Base-by-base conservation (phyloP, 1,140 invertebrate genomes). In the Orius insidiosus region DNA sequence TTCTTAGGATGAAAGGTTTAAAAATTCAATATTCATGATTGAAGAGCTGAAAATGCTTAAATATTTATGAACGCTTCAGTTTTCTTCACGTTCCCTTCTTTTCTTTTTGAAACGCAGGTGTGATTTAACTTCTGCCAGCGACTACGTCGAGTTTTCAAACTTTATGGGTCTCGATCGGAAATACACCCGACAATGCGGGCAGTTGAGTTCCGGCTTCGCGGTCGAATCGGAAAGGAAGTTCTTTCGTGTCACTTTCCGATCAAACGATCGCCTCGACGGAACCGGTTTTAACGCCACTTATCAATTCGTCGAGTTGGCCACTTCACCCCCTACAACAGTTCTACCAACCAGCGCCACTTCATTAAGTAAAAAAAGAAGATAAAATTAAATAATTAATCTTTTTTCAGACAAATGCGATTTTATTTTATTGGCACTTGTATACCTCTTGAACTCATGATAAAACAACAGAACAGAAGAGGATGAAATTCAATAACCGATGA, bases 101-200 rank as follows among this genome's bases (percentile, higher is more conserved):
- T 35, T 37, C 45, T 50, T 56, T 54, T 63, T n/a, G n/a, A n/a
- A n/a, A n/a, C 64, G 16, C 63, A 93, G 88, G 52, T 94, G 89
- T 60, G 80, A 85, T 56, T 77, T 80, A 38, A 69, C 76, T 35
- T 84, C 85, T 8, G 80, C 85, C 2, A 93, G 87, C 56, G 90
- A 95, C 63, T 94, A 82, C 61, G 79, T 95, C 30, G 86, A 93
- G 61, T 93, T 96, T 62, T 92, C 86, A 10, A 95, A 95, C 66
- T 93, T 80, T 56, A 77, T 87, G 72, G 75, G 78, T 46, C 66
- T 71, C 35, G 90, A 96, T 65, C 70, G 82, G 54, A 89, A 87
- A 61, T 86, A 84, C 60, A 71, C 72, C 13, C 70, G 85, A 57
- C 79, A 85, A 58, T 97, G 92, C 61, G 90, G 90, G 7, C 78